phyloP scores from a whole-genome alignment of 2,113 vertebrate genomes.

The Phylloscopus trochiloides region DNA sequence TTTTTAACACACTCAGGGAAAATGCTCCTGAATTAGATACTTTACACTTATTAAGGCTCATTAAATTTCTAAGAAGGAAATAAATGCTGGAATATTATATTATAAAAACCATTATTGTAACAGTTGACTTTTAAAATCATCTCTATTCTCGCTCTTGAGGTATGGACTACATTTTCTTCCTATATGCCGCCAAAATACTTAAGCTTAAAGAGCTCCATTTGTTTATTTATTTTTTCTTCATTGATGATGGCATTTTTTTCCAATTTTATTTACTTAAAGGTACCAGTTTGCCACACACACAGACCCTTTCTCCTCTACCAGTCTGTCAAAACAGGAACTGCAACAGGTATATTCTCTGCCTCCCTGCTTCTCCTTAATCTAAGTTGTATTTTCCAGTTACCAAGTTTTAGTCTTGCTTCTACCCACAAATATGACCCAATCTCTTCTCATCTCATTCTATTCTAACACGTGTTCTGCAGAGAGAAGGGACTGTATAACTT shows the following conservation, averaged over 20 bases:
- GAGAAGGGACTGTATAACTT: not conserved
- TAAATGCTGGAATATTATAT: not conserved
- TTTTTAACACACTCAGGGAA: not conserved
- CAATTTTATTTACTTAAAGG: not conserved
- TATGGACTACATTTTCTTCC: not conserved
- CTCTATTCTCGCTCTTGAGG: not conserved
- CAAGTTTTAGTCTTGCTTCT: not conserved
- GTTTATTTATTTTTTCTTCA: not conserved
- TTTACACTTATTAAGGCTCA: not conserved
- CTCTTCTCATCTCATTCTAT: not conserved
- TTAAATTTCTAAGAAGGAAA: not conserved
- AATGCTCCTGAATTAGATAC: not conserved
- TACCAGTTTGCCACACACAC: not conserved
- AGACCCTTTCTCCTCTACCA: not conserved
- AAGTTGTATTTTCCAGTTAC: not conserved
- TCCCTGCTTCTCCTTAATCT: not conserved
- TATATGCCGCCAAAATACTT: not conserved
- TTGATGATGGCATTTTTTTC: not conserved
- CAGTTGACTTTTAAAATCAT: not conserved
- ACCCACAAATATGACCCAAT: not conserved
- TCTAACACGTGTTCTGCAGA: not conserved
- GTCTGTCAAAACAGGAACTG: not conserved
- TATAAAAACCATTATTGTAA: not conserved
- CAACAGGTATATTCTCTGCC: not conserved
- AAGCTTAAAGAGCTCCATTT: not conserved